Evolutionary conservation across 2,113 vertebrate species (phyloP), one percentile per base, ranked within the genome.

Genomic region (Ceyx melanurus): DNA sequence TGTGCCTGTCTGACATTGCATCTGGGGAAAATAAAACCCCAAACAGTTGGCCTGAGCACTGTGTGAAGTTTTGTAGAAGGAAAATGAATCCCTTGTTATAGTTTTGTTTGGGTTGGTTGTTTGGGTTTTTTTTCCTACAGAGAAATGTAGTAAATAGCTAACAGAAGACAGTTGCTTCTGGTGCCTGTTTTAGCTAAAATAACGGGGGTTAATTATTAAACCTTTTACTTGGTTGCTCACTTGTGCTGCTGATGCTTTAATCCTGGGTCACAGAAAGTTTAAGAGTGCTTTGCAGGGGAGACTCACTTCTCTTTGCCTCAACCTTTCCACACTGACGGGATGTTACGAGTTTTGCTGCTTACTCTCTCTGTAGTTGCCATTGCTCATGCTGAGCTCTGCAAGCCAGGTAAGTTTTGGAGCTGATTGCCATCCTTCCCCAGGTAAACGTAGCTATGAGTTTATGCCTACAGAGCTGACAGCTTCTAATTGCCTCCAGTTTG

Each of bases 171-270:
- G 60, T 82, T 94, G 46, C 73, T 94, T 94, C 65, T 86, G 42
- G 66, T 91, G 71, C 77, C 80, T 82, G 58, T 79, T 97, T 96
- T 97, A 91, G 85, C 92, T 90, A 94, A 92, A 96, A 94, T 92
- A 91, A 95, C 3, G 60, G 56, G 78, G 82, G 94, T 97, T 98
- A 98, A 98, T 98, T 67, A 98, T 98, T 98, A 98, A 98, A 92
- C 97, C 92, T 89, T 96, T 88, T 89, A 79, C 82, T 96, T 87
- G 76, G 88, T 95, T 16, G 75, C 73, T 96, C 48, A 51, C 43
- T 96, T 79, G 67, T 97, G 89, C 95, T 92, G 90, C 92, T 96
- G 79, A 93, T 96, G 94, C 93, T 85, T 93, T 94, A 98, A 97
- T 98, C 93, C 88, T 92, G 16, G 82, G 94, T 93, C 95, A 94